Base-by-base conservation (phyloP, 2,113 vertebrate species). In the Dicentrarchus labrax region DNA sequence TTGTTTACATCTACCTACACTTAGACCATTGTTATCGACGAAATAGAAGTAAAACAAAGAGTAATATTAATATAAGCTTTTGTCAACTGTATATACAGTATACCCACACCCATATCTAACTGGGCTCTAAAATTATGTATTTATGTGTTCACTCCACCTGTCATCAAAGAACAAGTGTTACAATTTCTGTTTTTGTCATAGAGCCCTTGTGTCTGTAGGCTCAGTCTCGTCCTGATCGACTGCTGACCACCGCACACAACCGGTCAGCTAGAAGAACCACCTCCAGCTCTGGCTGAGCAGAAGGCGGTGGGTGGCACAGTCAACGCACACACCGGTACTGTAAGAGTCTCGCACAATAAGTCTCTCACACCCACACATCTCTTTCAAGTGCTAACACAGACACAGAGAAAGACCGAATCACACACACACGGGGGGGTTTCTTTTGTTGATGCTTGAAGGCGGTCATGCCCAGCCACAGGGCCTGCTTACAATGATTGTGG, bases 271-370 rank as follows among this genome's bases (percentile, higher is more conserved):
- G 11, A 61, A 51, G 4, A 30, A 30, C 24, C 30, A 24, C 56
- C 66, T 76, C 47, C 61, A 41, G 60, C 76, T 60, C 43, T n/a
- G 43, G 60, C 75, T 64, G 3, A 15, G 43, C 85, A 89, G 83
- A 83, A 84, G 85, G 80, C 85, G 39, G 83, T 87, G 86, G 88
- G 88, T 30, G 84, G 78, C 80, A 51, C 86, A 51, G 75, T 78
- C 57, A 60, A 77, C 67, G 57, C 65, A 67, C 39, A 22, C 80
- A 68, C 56, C 22, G 51, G 64, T 56, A 21, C 68, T n/a, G 45
- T 11, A 74, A 78, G 56, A 71, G 89, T 86, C 88, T 88, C 15
- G 0, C 85, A 75, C 80, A 85, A 76, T 71, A 74, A 80, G 53
- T 86, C 76, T 77, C 73, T 78, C 78, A 85, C 79, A 11, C 91